Conservation (phyloP, 2,797 vertebrate species). For the Bradypodion ventrale region DNA sequence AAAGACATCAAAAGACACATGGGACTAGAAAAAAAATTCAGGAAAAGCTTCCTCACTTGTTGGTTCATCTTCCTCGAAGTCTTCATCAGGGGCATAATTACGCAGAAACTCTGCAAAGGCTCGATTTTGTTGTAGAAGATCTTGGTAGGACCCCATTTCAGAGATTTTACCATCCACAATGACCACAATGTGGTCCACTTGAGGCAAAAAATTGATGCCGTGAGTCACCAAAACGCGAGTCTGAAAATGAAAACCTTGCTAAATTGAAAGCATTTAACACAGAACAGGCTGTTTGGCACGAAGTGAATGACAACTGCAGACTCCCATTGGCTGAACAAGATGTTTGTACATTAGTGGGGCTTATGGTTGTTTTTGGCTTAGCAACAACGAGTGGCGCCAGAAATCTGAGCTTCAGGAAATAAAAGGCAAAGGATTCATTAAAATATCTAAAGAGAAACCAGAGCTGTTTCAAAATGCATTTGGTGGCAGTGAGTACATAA, state of each 20-base stretch:
- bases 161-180: conserved; percentile 89
- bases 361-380: not conserved
- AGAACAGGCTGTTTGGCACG: not conserved
- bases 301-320: not conserved
- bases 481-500: no score
- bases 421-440: not conserved
- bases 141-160: conserved; percentile 91
- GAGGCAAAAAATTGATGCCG: conserved; percentile 91
- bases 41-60: conserved; percentile 67
- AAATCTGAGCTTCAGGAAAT: not conserved
- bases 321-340: not conserved
- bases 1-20: not conserved
- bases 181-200: conserved; percentile 91
- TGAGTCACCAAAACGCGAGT: conserved; percentile 95
- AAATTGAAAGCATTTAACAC: no score
- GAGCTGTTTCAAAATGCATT: no score
- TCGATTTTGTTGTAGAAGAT: conserved; percentile 85
- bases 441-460: no score
- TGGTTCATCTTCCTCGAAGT: conserved; percentile 80
- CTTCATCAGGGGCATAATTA: conserved; percentile 86
- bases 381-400: not conserved
- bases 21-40: no score
- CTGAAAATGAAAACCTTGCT: conserved; percentile 75
- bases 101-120: conserved; percentile 92
- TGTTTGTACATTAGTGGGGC: not conserved